Conservation (phyloP, 1,140 invertebrate species). For the Tyrophagus putrescentiae region DNA sequence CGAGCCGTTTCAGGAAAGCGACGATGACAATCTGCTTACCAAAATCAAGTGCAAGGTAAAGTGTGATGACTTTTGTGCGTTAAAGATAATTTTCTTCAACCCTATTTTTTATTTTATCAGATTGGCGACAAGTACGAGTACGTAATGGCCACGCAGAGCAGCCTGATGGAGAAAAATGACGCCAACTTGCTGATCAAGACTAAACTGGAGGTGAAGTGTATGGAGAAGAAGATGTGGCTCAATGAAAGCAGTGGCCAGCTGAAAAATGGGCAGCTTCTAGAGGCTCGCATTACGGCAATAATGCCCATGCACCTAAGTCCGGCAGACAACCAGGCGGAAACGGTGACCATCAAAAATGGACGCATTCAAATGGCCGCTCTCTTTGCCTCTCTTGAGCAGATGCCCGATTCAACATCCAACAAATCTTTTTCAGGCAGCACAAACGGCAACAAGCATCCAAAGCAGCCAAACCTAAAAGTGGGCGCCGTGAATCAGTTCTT, state of each 20-base stretch:
- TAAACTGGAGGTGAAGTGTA: background rate
- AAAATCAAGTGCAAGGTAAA: background rate
- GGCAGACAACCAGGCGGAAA: background rate
- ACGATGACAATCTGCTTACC: background rate
- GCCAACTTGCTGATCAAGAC: background rate
- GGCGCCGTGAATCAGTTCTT: slow-evolving; percentile 18
- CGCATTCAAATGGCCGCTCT: slow-evolving; percentile 16
- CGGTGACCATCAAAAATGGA: background rate
- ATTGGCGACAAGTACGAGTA: slow-evolving; percentile 11
- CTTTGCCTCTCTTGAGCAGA: slow-evolving; percentile 8
- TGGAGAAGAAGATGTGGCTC: background rate
- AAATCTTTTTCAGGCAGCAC: too few relatives aligned
- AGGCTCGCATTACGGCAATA: background rate
- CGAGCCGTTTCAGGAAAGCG: too few relatives aligned
- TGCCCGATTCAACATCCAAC: too few relatives aligned
- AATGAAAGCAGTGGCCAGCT: background rate
- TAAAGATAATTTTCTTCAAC: background rate
- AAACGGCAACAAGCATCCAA: background rate
- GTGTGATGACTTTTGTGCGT: background rate
- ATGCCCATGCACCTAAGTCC: background rate
- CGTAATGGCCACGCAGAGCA: slow-evolving; percentile 1
- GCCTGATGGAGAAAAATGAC: background rate
- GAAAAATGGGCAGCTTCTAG: background rate
- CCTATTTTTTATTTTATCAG: background rate
- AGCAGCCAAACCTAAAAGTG: slow-evolving; percentile 17